A percentile compares a stretch with the other conserved stretches of the same genome.
Evolutionary conservation across 2,113 vertebrate species (phyloP).

Genomic region (Crocuta crocuta): DNA sequence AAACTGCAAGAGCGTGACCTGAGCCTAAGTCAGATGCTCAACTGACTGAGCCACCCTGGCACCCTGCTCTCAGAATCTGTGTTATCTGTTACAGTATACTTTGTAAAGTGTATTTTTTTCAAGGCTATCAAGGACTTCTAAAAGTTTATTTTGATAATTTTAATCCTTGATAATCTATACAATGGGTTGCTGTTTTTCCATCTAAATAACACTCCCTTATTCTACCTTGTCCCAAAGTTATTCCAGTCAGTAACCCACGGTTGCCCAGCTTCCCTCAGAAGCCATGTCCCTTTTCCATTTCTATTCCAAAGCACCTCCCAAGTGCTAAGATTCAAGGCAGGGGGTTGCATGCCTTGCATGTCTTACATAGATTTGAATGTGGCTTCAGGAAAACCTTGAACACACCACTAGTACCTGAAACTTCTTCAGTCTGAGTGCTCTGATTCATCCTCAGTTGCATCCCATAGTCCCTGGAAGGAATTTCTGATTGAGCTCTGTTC

Average conservation of each 20-base stretch:
- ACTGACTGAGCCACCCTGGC: too few species aligned
- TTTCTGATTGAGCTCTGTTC: not conserved
- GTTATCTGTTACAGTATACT: not conserved
- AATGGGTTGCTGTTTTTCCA: not conserved
- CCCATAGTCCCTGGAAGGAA: not conserved
- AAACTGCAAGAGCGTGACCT: too few species aligned
- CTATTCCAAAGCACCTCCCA: constrained; percentile 1
- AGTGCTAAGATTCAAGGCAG: not conserved
- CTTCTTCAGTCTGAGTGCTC: not conserved
- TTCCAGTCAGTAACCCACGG: not conserved
- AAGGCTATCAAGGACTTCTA: not conserved
- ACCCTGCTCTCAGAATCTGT: not conserved
- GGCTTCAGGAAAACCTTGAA: not conserved
- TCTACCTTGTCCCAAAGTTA: not conserved
- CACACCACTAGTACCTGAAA: not conserved
- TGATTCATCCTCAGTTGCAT: not conserved
- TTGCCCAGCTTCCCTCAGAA: not conserved
- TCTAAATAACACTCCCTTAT: not conserved
- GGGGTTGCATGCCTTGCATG: not conserved
- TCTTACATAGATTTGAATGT: not conserved
- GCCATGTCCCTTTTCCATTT: not conserved
- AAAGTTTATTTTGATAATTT: constrained; percentile 14
- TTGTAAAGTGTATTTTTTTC: not conserved
- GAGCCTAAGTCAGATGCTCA: too few species aligned
- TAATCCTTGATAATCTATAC: not conserved